phyloP scores from a whole-genome alignment of 2,113 vertebrate genomes.

The Abramis brama region DNA sequence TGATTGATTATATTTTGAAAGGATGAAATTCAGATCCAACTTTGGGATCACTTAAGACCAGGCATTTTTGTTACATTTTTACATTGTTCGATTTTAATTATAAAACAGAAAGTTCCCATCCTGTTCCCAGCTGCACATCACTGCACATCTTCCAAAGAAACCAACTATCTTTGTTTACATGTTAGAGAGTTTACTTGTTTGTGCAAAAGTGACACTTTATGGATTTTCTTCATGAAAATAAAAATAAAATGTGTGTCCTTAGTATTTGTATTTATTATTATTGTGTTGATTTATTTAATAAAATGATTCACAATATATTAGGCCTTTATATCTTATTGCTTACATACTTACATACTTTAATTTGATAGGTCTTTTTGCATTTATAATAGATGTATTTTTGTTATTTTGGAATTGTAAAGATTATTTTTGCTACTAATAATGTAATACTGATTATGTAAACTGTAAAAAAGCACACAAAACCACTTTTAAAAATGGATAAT shows the following conservation, averaged over 20 bases:
- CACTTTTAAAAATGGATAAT: neutral
- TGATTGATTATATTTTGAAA: neutral
- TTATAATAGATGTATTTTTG: neutral
- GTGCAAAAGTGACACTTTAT: neutral
- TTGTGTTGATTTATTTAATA: neutral
- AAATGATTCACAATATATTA: neutral
- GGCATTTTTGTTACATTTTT: neutral
- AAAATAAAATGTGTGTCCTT: neutral
- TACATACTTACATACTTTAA: neutral
- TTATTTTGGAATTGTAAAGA: neutral
- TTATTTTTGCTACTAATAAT: neutral
- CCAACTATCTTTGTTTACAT: neutral
- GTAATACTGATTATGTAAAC: neutral
- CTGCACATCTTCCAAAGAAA: neutral
- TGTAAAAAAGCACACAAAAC: neutral
- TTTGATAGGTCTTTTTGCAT: neutral
- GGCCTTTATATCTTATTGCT: neutral
- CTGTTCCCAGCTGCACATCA: neutral
- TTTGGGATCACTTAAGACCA: neutral
- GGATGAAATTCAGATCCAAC: neutral
- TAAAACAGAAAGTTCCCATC: neutral
- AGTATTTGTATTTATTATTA: neutral
- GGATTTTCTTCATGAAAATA: neutral
- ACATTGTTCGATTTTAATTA: neutral
- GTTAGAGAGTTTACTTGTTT: neutral